Conservation (phyloP, 2,888 invertebrate species). For the Coecobrya sp. region DNA sequence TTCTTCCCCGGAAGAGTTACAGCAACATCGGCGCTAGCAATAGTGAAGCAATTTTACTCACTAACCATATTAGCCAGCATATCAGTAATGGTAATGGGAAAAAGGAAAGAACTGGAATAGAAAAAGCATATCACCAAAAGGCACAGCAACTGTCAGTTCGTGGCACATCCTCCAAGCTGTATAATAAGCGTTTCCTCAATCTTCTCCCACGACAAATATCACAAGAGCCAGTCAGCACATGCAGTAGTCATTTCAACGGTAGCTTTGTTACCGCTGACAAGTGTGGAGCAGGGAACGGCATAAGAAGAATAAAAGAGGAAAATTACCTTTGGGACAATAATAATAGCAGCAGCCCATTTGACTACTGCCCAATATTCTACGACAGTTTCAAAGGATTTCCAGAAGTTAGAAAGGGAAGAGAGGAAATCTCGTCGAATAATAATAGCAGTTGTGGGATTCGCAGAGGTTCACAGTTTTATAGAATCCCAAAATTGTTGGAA, state of each 20-base stretch:
- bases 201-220: constrained; percentile 60
- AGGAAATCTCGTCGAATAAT: constrained; percentile 34
- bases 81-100: background rate
- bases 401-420: constrained; percentile 63
- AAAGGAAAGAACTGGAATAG: constrained; percentile 28
- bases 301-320: constrained; percentile 32
- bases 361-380: constrained; percentile 42
- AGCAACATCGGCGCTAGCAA: background rate
- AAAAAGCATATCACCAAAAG: constrained; percentile 48
- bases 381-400: constrained; percentile 72
- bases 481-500: constrained; percentile 75
- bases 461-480: constrained; percentile 57
- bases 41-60: no score
- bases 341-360: background rate
- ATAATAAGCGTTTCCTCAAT: constrained; percentile 76
- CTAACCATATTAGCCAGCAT: background rate
- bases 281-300: constrained; percentile 5
- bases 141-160: constrained; percentile 71
- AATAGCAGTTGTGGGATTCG: background rate
- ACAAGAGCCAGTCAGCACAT: constrained; percentile 3
- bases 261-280: constrained; percentile 39
- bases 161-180: constrained; percentile 80
- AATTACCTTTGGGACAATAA: constrained; percentile 56
- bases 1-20: constrained; percentile 41
- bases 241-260: constrained; percentile 48